Percentiles rank a stretch among this genome's conserved stretches.
phyloP scores from a whole-genome alignment of 92 coral and sea anemone species.

The Zoanthus sansibaricus region DNA sequence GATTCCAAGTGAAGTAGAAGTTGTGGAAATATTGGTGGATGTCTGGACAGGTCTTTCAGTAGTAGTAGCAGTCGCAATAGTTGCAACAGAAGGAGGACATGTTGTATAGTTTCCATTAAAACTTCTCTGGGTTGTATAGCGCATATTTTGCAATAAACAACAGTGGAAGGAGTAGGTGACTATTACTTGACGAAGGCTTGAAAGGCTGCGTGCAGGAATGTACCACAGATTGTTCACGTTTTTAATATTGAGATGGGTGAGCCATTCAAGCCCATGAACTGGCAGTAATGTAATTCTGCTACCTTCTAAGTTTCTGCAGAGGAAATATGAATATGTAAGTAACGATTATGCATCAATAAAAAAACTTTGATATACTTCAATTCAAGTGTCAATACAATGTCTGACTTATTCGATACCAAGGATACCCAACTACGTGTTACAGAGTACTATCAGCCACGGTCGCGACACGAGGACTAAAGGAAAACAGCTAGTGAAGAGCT shows the following conservation, averaged over 20 bases:
- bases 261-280: conserved; percentile 63
- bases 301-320: conserved; percentile 67
- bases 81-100: conserved; percentile 1
- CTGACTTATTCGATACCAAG: no score
- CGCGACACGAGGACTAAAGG: no score
- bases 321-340: background rate
- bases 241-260: conserved; percentile 62
- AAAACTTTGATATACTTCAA: background rate
- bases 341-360: background rate
- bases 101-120: conserved; percentile 41
- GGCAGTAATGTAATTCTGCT: conserved; percentile 77
- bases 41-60: background rate
- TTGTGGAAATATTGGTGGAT: background rate
- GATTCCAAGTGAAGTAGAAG: background rate
- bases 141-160: conserved; percentile 66
- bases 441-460: no score
- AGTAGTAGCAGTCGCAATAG: background rate
- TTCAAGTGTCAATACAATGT: background rate
- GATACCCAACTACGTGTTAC: no score
- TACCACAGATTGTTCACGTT: conserved; percentile 71
- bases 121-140: background rate
- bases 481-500: no score
- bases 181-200: conserved; percentile 46
- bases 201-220: conserved; percentile 66
- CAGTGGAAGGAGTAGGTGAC: conserved; percentile 90